Percentiles rank a stretch among this genome's conserved stretches.
Conservation (phyloP, 2,797 vertebrate genomes). For the Telmatherina bonti region DNA sequence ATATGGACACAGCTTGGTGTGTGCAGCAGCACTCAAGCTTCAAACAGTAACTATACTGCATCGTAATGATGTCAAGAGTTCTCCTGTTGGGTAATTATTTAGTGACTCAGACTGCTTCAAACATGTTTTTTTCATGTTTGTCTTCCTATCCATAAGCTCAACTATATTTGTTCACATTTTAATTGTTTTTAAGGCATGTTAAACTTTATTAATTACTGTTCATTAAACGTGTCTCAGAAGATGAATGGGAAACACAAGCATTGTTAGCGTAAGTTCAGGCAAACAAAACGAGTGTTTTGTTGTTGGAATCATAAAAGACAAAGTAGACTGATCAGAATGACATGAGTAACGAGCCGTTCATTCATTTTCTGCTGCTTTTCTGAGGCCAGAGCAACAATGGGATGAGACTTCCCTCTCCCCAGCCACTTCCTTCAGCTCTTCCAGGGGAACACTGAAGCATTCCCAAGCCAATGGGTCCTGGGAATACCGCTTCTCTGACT, state of each 20-base stretch:
- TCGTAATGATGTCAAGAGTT: slow-evolving; percentile 34
- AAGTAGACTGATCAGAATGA: no score
- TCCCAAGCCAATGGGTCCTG: no score
- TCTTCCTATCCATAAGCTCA: not conserved
- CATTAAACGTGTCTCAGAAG: slow-evolving; percentile 16
- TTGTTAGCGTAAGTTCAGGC: not conserved
- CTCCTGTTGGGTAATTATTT: slow-evolving; percentile 26
- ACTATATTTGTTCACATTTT: slow-evolving; percentile 4
- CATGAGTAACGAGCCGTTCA: no score
- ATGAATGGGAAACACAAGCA: not conserved
- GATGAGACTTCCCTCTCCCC: no score
- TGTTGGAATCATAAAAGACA: not conserved
- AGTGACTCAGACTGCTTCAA: slow-evolving; percentile 1
- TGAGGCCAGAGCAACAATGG: no score
- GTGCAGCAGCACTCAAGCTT: slow-evolving; percentile 38
- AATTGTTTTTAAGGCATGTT: not conserved
- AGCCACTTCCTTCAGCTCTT: no score
- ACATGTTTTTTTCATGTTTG: slow-evolving; percentile 25
- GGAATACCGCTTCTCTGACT: no score
- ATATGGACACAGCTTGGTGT: slow-evolving; percentile 51
- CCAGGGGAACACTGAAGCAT: no score
- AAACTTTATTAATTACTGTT: slow-evolving; percentile 10
- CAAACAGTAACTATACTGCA: slow-evolving; percentile 19
- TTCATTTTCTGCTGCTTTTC: no score
- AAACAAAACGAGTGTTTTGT: not conserved